phyloP scores from a whole-genome alignment of 2,797 vertebrate species.

The Pteropus rufus region DNA sequence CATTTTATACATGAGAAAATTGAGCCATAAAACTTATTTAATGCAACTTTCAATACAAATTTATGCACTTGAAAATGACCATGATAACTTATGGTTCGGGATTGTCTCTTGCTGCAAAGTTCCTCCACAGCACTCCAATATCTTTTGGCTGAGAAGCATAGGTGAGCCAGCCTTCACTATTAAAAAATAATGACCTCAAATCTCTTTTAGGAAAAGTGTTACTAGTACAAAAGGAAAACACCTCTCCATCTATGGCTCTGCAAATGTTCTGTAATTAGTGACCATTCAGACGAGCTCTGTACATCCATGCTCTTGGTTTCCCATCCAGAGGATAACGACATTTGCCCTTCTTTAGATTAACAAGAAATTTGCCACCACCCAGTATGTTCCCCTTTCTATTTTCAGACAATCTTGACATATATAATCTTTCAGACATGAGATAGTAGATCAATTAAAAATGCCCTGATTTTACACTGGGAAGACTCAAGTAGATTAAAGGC shows the following conservation, averaged over 20 bases:
- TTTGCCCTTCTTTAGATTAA: not conserved
- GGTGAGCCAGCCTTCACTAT: not conserved
- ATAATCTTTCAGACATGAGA: not conserved
- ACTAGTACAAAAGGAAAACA: not conserved
- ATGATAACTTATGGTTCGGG: not conserved
- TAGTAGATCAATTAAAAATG: constrained; percentile 11
- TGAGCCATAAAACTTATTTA: not conserved
- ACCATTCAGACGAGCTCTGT: not conserved
- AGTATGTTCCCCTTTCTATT: not conserved
- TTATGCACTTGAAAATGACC: not conserved
- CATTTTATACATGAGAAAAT: not conserved
- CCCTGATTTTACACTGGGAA: not conserved
- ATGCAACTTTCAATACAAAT: not conserved
- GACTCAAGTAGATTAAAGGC: not conserved
- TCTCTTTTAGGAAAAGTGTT: not conserved
- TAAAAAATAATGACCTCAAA: not conserved
- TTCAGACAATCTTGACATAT: not conserved
- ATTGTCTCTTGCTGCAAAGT: not conserved
- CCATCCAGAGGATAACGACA: not conserved
- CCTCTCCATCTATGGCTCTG: not conserved
- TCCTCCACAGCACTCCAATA: not conserved
- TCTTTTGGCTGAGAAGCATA: not conserved
- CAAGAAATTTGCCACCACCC: not conserved
- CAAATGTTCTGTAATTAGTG: not conserved
- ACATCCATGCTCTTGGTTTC: not conserved